Evolutionary conservation across 2,888 invertebrate genomes (phyloP).

Genomic region (Lymantria dispar): DNA sequence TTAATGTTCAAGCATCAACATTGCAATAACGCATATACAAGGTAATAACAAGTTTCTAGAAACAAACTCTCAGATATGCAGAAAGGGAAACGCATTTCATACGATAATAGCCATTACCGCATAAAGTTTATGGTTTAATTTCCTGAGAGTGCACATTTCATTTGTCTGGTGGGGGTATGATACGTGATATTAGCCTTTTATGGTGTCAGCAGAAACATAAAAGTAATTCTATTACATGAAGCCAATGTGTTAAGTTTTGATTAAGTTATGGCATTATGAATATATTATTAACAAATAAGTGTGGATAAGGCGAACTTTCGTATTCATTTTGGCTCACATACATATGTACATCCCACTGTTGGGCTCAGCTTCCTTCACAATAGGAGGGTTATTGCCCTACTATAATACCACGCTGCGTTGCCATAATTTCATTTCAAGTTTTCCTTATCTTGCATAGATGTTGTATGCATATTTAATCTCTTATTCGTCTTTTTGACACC

Average conservation of each 20-base stretch:
- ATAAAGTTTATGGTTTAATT: conserved; percentile 73
- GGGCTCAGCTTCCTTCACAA: no score
- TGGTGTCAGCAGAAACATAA: conserved; percentile 43
- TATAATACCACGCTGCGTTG: no score
- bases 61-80: conserved; percentile 34
- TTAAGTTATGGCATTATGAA: conserved; percentile 41
- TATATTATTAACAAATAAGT: not conserved
- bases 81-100: conserved; percentile 43
- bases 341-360: no score
- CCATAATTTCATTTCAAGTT: no score
- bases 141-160: conserved; percentile 68
- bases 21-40: conserved; percentile 2
- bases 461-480: no score
- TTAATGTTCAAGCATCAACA: not conserved
- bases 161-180: conserved; percentile 48
- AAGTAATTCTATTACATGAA: conserved; percentile 52
- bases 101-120: conserved; percentile 56
- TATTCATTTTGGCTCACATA: no score
- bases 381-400: no score
- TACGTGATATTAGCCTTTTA: conserved; percentile 61
- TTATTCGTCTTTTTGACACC: no score
- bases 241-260: conserved; percentile 54
- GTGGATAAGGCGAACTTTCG: not conserved
- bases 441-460: no score
- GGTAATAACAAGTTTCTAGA: conserved; percentile 12